phyloP scores from a whole-genome alignment of 2,888 invertebrate species.

The Lagria hirta region DNA sequence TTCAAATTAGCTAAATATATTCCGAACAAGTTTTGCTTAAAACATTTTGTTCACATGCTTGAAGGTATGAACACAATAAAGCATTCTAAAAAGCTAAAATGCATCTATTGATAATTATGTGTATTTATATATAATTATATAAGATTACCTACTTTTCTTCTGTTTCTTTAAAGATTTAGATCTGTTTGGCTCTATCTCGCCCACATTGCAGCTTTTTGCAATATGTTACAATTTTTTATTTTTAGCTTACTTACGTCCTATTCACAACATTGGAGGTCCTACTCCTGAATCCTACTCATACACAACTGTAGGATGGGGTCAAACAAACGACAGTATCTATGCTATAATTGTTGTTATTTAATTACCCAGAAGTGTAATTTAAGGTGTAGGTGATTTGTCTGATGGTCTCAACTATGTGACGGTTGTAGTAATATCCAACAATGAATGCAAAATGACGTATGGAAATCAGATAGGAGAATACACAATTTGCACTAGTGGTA shows the following conservation, averaged over 20 bases:
- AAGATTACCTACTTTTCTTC: too few species aligned
- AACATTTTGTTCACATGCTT: too few species aligned
- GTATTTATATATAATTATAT: too few species aligned
- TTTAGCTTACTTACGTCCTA: slow-evolving; percentile 4
- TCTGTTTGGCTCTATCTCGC: too few species aligned
- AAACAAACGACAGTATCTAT: slow-evolving; percentile 4
- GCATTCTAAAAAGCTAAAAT: too few species aligned
- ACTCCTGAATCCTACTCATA: neutral
- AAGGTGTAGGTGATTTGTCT: slow-evolving; percentile 2
- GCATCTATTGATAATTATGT: too few species aligned
- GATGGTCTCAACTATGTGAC: neutral
- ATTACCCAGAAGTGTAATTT: neutral
- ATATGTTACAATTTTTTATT: too few species aligned
- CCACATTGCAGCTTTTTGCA: too few species aligned
- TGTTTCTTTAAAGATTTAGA: too few species aligned
- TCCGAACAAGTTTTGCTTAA: too few species aligned
- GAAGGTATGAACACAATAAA: too few species aligned
- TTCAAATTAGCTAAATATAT: too few species aligned
- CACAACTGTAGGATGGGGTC: slow-evolving; percentile 6
- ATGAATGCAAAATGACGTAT: slow-evolving; percentile 7
- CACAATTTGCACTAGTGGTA: slow-evolving; percentile 7
- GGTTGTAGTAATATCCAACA: slow-evolving; percentile 4
- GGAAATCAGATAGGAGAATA: slow-evolving; percentile 1
- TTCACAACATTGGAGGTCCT: neutral
- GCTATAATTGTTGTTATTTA: neutral